Conservation (phyloP, 1,140 invertebrate genomes). For the Halyomorpha halys region DNA sequence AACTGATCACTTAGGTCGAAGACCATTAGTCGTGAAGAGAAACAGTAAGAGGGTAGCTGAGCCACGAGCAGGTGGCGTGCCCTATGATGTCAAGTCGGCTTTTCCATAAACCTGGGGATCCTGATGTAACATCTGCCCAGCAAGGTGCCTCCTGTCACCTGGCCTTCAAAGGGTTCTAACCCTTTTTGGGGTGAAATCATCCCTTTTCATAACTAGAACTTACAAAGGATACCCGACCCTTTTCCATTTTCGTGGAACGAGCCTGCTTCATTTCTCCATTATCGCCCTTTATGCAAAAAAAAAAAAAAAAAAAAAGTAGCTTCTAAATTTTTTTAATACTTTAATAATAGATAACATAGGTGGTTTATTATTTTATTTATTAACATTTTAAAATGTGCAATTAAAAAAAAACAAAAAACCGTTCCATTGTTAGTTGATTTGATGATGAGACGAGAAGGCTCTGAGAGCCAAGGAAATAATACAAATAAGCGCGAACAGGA, state of each 20-base stretch:
- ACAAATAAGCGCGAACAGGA: slow-evolving; percentile 6
- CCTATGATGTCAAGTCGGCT: not conserved
- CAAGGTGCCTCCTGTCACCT: slow-evolving; percentile 7
- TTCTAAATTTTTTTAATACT: too few species aligned
- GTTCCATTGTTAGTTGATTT: not conserved
- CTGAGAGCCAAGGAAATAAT: not conserved
- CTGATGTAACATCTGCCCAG: slow-evolving; percentile 14
- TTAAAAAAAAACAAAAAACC: not conserved
- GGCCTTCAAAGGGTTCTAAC: slow-evolving; percentile 17
- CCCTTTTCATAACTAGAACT: not conserved
- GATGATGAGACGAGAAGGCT: too few species aligned
- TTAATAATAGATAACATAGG: too few species aligned
- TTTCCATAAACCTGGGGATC: slow-evolving; percentile 1
- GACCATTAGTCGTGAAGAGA: too few species aligned
- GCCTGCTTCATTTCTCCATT: too few species aligned
- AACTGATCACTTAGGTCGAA: too few species aligned
- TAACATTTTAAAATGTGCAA: too few species aligned
- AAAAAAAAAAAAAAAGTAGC: too few species aligned
- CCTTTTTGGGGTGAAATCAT: slow-evolving; percentile 19
- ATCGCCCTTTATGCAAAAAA: too few species aligned
- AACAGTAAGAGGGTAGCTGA: not conserved
- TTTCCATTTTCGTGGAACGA: too few species aligned
- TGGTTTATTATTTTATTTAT: too few species aligned
- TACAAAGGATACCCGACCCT: too few species aligned
- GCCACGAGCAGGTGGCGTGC: not conserved